Percentiles rank a stretch among this genome's conserved stretches.
phyloP scores from a whole-genome alignment of 1,140 invertebrate species.

The Orius laevigatus region DNA sequence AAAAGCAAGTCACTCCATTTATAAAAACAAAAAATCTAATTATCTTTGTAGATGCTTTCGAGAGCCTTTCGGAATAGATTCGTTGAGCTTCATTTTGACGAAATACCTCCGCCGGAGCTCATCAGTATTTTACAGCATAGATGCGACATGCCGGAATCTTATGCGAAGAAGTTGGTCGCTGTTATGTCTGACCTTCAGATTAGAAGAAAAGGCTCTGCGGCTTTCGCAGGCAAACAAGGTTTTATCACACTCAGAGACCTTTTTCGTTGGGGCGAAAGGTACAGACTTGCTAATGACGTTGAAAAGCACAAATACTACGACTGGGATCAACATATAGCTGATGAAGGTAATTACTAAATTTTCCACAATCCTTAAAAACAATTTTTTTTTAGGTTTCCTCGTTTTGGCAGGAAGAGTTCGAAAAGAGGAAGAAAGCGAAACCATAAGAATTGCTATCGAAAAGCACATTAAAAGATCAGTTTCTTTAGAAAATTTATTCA shows the following conservation, averaged over 20 bases:
- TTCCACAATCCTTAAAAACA: neutral
- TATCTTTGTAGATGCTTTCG: constrained; percentile 47
- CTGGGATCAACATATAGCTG: constrained; percentile 93
- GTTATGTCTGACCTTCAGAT: constrained; percentile 83
- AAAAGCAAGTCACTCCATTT: constrained; percentile 40
- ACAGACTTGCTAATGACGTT: constrained; percentile 50
- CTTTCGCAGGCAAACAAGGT: constrained; percentile 86
- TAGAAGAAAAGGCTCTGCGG: constrained; percentile 63
- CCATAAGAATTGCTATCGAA: constrained; percentile 62
- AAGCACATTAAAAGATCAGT: constrained; percentile 73
- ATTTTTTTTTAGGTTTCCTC: constrained; percentile 46
- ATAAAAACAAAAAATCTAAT: neutral
- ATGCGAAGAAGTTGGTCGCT: constrained; percentile 81
- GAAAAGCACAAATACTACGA: constrained; percentile 54
- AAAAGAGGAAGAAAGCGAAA: constrained; percentile 56
- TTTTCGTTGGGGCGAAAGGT: constrained; percentile 95
- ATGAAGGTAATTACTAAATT: constrained; percentile 49
- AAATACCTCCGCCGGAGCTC: constrained; percentile 78
- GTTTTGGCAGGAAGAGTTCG: constrained; percentile 86
- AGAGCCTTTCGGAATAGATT: constrained; percentile 95
- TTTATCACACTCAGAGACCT: constrained; percentile 91
- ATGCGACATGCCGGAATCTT: constrained; percentile 72
- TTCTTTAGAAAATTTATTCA: constrained; percentile 57
- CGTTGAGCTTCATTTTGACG: constrained; percentile 92
- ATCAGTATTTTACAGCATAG: constrained; percentile 78